Evolutionary conservation across 1,140 invertebrate genomes (phyloP).

Genomic region (Anoplophora glabripennis): DNA sequence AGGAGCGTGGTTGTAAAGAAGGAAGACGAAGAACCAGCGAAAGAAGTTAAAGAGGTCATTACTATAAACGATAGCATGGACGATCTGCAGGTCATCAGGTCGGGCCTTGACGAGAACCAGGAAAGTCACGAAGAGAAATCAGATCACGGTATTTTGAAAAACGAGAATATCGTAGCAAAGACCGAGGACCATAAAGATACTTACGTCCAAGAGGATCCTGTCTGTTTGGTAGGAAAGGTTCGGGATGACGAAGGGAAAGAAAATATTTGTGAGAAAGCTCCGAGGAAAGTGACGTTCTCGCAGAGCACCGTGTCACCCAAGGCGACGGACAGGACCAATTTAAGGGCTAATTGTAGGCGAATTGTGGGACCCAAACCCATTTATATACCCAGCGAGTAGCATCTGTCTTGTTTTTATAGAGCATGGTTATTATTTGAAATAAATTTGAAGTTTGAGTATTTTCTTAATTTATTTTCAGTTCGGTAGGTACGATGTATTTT

Average conservation of each 20-base stretch:
- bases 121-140: background rate
- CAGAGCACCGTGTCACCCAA: conserved; percentile 7
- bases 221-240: background rate
- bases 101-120: background rate
- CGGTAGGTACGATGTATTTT: too few relatives aligned
- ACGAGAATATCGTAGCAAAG: background rate
- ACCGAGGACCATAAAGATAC: background rate
- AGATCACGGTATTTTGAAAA: too few relatives aligned
- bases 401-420: too few relatives aligned
- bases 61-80: too few relatives aligned
- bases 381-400: too few relatives aligned
- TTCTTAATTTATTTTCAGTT: too few relatives aligned
- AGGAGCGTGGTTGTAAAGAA: background rate
- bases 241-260: too few relatives aligned
- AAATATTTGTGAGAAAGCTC: background rate
- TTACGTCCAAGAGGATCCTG: background rate
- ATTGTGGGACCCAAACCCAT: background rate
- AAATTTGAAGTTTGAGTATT: too few relatives aligned
- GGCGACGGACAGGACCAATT: background rate
- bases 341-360: background rate
- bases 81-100: too few relatives aligned
- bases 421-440: too few relatives aligned
- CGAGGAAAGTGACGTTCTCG: conserved; percentile 2
- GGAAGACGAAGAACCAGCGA: background rate
- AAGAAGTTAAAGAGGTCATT: background rate